Conservation (phyloP, 37 sponge, comb jelly and placozoan genomes). For the Halichondria panicea region DNA sequence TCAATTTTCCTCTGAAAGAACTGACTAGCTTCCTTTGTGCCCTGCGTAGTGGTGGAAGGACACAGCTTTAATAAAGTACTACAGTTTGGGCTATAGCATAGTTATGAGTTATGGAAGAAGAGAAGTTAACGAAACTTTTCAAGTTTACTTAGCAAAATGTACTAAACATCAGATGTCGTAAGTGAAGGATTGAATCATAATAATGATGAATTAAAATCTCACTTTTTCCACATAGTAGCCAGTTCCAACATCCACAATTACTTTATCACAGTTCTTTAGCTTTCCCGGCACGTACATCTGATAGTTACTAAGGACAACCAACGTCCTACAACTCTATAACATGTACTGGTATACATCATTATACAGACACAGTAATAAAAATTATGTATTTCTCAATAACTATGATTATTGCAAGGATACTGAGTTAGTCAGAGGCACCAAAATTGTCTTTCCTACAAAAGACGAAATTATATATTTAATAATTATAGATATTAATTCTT, state of each 20-base stretch:
- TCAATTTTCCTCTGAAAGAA: constrained; percentile 86
- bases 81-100: no score
- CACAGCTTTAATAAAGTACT: neutral
- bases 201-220: constrained; percentile 7
- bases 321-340: no score
- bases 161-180: no score
- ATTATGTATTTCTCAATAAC: neutral
- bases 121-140: no score
- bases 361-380: neutral
- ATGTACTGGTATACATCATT: no score
- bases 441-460: constrained; percentile 64
- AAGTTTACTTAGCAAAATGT: no score
- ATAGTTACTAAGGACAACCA: neutral
- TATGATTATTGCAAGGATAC: constrained; percentile 66
- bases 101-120: no score
- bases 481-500: neutral
- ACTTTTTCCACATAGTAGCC: constrained; percentile 97
- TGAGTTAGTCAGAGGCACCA: constrained; percentile 83
- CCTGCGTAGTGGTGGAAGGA: constrained; percentile 35
- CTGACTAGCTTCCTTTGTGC: constrained; percentile 51
- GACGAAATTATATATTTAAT: constrained; percentile 3
- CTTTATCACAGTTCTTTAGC: constrained; percentile 61
- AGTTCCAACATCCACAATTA: constrained; percentile 94
- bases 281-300: constrained; percentile 97
- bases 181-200: no score